Evolutionary conservation across 2,888 invertebrate species (phyloP).

Genomic region (Lapara coniferarum): DNA sequence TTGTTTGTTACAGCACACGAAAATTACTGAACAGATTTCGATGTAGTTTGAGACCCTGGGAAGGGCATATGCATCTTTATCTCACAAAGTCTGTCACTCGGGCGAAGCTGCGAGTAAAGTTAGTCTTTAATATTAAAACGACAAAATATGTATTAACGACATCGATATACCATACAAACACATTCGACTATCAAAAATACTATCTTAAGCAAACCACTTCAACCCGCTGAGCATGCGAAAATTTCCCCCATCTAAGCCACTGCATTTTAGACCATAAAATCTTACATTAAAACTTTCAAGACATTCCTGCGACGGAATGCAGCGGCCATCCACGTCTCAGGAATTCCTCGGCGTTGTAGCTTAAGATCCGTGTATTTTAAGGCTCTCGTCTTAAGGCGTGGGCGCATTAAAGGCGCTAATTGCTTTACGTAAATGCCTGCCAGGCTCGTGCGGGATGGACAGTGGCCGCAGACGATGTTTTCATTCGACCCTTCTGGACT

Average conservation of each 20-base stretch:
- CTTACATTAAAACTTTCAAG: conserved; percentile 68
- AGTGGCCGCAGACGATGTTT: conserved; percentile 50
- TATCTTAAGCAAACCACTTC: conserved; percentile 4
- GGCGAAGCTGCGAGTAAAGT: no score
- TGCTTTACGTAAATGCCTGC: conserved; percentile 74
- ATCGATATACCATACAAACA: not conserved
- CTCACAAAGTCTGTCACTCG: no score
- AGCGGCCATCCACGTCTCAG: conserved; percentile 55
- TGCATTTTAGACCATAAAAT: conserved; percentile 59
- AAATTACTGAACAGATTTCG: no score
- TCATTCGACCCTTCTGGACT: conserved; percentile 46
- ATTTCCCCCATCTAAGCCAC: conserved; percentile 41
- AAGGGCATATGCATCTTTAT: no score
- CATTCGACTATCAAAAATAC: not conserved
- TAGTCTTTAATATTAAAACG: no score
- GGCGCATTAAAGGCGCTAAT: conserved; percentile 75
- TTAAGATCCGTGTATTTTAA: conserved; percentile 34
- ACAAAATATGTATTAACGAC: no score
- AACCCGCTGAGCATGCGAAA: conserved; percentile 25
- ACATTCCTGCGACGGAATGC: conserved; percentile 62
- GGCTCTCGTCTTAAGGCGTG: conserved; percentile 53
- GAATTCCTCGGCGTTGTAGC: conserved; percentile 56
- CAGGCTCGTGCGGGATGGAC: conserved; percentile 49
- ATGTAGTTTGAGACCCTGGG: no score
- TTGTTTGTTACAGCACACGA: no score